These are phyloP conservation scores for Lottia scabra DNA, from an alignment of 2,888 invertebrate genomes.

Conservation along the genomic window DNA sequence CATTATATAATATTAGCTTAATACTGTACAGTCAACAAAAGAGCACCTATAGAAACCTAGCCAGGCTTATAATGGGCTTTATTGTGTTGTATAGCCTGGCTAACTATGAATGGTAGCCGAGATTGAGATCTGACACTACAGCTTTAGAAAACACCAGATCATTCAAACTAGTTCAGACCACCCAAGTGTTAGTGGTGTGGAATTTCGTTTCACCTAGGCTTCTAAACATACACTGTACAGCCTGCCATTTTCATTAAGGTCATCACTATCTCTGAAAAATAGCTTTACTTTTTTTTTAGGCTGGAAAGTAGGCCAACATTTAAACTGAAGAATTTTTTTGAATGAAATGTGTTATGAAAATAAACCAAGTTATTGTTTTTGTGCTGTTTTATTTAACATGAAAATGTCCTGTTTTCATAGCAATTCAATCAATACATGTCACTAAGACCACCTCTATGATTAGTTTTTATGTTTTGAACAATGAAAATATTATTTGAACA, in stretches of 20 bases:
- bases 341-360: no score
- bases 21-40: neutral
- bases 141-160: neutral
- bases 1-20: neutral
- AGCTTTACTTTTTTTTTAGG: neutral
- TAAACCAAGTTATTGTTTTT: no score
- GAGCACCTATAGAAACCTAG: neutral
- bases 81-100: neutral
- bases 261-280: neutral
- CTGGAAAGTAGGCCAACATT: no score
- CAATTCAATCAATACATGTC: no score
- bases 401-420: no score
- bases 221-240: neutral
- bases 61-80: neutral
- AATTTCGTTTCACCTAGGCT: conserved; percentile 3
- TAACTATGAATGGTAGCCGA: neutral
- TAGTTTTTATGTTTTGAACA: no score
- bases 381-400: no score
- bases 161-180: neutral
- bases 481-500: no score
- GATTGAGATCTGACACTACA: conserved; percentile 1
- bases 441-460: no score
- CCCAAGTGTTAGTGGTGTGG: neutral
- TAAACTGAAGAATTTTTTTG: no score
- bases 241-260: conserved; percentile 3